Base-by-base conservation (phyloP, 1,140 invertebrate genomes). In the Pissodes strobi region DNA sequence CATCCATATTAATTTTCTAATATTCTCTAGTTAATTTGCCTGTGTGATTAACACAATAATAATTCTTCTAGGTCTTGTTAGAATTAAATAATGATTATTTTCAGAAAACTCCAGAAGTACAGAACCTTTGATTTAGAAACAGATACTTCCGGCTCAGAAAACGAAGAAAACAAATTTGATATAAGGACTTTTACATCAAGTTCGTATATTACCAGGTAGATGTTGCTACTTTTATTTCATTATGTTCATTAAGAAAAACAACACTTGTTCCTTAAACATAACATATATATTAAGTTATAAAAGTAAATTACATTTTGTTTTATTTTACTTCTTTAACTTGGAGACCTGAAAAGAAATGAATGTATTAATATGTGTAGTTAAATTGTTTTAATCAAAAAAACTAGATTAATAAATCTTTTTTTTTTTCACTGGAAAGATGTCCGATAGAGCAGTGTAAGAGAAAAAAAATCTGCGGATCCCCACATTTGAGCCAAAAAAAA, bases 311-410 rank as follows among this genome's bases (percentile, higher is more conserved):
- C 55, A 58, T 58, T 19, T 8, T 38, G 3, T 39, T 79, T 84
- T 81, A 88, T 76, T 92, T 91, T 38, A 91, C 88, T 83, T 92
- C 90, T 74, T 92, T 92, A 6, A 92, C 89, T 82, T 92, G 89
- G 17, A 92, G 81, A 82, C 89, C 89, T 88, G 80, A 45, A 85
- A 76, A 17, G 48, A 69, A 57, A n/a, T n/a, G n/a, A n/a, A n/a
- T n/a, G n/a, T n/a, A n/a, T n/a, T n/a, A n/a, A n/a, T n/a, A n/a
- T n/a, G n/a, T n/a, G n/a, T n/a, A n/a, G n/a, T n/a, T n/a, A n/a
- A n/a, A n/a, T n/a, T n/a, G n/a, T n/a, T n/a, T n/a, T n/a, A n/a
- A n/a, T n/a, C n/a, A n/a, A n/a, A n/a, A n/a, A n/a, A n/a, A n/a
- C n/a, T n/a, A n/a, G n/a, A n/a, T n/a, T n/a, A n/a, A n/a, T n/a